These are phyloP conservation scores for Dryas iulia DNA, from an alignment of 1,140 invertebrate species.

Conservation along the genomic window DNA sequence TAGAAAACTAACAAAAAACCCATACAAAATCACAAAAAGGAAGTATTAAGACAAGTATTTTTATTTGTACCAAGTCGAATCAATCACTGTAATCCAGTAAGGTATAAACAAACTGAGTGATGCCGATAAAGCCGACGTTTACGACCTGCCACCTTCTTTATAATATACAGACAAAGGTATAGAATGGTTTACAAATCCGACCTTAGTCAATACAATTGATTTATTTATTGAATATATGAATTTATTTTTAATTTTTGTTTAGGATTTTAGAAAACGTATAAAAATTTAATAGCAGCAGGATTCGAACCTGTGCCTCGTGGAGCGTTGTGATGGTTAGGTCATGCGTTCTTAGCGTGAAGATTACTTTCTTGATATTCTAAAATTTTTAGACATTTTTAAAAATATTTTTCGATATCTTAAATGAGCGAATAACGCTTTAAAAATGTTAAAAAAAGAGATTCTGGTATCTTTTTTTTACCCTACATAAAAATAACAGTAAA, in stretches of 20 bases:
- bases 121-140: conserved; percentile 64
- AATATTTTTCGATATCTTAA: no score
- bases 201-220: conserved; percentile 59
- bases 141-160: conserved; percentile 74
- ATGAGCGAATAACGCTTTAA: no score
- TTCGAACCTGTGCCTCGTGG: no score
- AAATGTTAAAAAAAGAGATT: no score
- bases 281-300: neutral
- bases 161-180: conserved; percentile 54
- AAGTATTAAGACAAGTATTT: conserved; percentile 18
- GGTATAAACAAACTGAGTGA: conserved; percentile 69
- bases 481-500: no score
- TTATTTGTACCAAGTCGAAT: conserved; percentile 63
- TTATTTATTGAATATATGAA: conserved; percentile 54
- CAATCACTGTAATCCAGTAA: conserved; percentile 67
- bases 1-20: neutral
- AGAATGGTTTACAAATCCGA: conserved; percentile 61
- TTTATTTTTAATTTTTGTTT: neutral
- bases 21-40: neutral
- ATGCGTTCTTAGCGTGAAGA: no score
- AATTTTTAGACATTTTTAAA: no score
- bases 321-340: no score
- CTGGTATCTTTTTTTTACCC: no score
- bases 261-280: neutral
- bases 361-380: no score